phyloP scores from a whole-genome alignment of 2,888 invertebrate species.

The Dioctria linearis region DNA sequence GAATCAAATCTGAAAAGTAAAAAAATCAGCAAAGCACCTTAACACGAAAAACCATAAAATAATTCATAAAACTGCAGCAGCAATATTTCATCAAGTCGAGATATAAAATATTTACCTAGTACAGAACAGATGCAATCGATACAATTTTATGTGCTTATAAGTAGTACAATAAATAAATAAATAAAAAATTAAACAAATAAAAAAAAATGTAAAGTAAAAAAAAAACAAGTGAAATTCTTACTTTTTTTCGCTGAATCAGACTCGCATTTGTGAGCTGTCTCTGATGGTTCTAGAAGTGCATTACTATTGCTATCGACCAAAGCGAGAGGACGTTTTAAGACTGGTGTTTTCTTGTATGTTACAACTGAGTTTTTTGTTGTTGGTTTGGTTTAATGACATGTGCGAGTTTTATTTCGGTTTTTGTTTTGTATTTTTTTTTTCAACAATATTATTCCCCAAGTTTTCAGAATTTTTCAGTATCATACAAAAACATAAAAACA shows the following conservation, averaged over 20 bases:
- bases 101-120: conserved; percentile 38
- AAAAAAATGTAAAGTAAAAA: neutral
- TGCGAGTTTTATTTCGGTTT: conserved; percentile 47
- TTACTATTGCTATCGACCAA: conserved; percentile 51
- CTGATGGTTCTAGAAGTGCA: conserved; percentile 40
- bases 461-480: too few relatives aligned
- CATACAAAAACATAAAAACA: conserved; percentile 60
- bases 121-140: conserved; percentile 17
- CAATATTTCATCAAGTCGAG: neutral
- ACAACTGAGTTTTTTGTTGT: conserved; percentile 74
- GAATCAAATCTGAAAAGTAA: neutral
- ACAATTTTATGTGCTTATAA: conserved; percentile 16
- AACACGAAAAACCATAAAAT: neutral
- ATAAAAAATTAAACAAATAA: conserved; percentile 13
- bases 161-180: neutral
- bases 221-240: conserved; percentile 47
- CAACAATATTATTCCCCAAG: too few relatives aligned
- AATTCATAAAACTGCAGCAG: neutral
- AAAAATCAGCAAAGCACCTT: conserved; percentile 15
- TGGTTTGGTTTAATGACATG: neutral
- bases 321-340: conserved; percentile 59
- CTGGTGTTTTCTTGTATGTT: conserved; percentile 85
- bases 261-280: conserved; percentile 47
- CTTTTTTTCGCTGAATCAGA: conserved; percentile 58
- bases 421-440: conserved; percentile 1